Evolutionary conservation across 2,113 vertebrate genomes (phyloP).

Genomic region (Empidonax traillii): DNA sequence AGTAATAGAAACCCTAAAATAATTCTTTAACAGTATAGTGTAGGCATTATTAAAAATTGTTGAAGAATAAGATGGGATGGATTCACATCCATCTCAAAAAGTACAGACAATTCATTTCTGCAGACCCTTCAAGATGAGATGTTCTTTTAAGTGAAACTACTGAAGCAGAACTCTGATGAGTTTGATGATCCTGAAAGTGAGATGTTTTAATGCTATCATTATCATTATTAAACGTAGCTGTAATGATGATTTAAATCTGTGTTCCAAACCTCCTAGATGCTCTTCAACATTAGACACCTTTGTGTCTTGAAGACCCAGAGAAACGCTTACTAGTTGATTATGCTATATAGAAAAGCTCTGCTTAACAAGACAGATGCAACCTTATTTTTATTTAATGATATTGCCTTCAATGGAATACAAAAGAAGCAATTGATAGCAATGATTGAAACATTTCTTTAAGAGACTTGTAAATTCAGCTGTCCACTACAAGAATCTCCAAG

Average conservation of each 20-base stretch:
- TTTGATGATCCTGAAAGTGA: slow-evolving; percentile 30
- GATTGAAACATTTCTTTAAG: slow-evolving; percentile 30
- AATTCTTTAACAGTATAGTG: not conserved
- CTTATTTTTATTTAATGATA: slow-evolving; percentile 29
- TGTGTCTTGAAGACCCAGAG: slow-evolving; percentile 37
- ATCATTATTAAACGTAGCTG: not conserved
- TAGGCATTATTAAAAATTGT: not conserved
- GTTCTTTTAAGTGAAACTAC: slow-evolving; percentile 1
- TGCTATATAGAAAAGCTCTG: slow-evolving; percentile 3
- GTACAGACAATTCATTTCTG: not conserved
- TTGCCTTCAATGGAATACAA: slow-evolving; percentile 36
- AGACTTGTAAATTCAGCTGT: slow-evolving; percentile 3
- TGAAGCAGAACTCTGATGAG: slow-evolving; percentile 33
- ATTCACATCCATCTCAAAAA: not conserved
- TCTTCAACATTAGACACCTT: slow-evolving; percentile 62
- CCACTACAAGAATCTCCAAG: not conserved
- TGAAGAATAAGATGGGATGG: not conserved
- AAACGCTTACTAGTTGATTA: slow-evolving; percentile 36
- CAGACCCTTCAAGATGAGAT: not conserved
- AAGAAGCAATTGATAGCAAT: slow-evolving; percentile 28
- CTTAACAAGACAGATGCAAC: slow-evolving; percentile 40
- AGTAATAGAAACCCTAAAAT: not conserved
- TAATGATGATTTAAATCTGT: slow-evolving; percentile 29
- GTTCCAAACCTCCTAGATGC: not conserved
- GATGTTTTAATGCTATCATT: slow-evolving; percentile 43